Conservation (phyloP, 2,113 vertebrate species). For the Myiozetetes cayanensis region DNA sequence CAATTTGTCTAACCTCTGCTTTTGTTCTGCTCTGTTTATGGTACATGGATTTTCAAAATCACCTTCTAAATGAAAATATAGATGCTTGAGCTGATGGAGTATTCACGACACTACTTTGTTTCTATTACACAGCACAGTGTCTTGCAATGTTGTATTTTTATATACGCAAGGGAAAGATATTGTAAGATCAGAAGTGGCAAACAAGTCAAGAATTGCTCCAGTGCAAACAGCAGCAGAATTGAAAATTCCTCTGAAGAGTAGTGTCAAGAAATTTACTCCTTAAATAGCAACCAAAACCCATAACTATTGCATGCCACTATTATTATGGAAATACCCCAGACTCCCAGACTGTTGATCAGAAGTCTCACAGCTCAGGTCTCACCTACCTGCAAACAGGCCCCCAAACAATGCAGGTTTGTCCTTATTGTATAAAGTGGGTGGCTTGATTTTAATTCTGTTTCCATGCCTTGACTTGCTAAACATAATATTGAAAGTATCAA, state of each 20-base stretch:
- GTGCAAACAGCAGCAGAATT: not conserved
- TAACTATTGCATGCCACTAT: not conserved
- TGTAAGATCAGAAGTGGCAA: not conserved
- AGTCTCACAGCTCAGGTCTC: not conserved
- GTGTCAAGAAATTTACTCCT: not conserved
- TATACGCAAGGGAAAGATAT: not conserved
- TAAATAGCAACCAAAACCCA: not conserved
- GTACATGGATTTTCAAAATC: not conserved
- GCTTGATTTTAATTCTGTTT: not conserved
- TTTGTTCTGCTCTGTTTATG: not conserved
- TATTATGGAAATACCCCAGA: not conserved
- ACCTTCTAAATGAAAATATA: not conserved
- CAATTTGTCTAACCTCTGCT: not conserved
- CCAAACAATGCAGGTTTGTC: not conserved
- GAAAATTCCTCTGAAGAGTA: not conserved
- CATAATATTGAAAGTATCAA: not conserved
- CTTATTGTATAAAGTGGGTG: not conserved
- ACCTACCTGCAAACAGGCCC: not conserved
- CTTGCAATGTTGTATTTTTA: not conserved
- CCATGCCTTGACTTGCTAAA: not conserved
- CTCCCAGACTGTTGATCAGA: not conserved
- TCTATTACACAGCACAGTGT: not conserved
- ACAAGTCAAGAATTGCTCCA: not conserved
- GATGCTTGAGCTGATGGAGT: not conserved
- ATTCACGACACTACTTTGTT: conserved; percentile 23